phyloP scores from a whole-genome alignment of 2,888 invertebrate species.

The Ctenicera cuprea region DNA sequence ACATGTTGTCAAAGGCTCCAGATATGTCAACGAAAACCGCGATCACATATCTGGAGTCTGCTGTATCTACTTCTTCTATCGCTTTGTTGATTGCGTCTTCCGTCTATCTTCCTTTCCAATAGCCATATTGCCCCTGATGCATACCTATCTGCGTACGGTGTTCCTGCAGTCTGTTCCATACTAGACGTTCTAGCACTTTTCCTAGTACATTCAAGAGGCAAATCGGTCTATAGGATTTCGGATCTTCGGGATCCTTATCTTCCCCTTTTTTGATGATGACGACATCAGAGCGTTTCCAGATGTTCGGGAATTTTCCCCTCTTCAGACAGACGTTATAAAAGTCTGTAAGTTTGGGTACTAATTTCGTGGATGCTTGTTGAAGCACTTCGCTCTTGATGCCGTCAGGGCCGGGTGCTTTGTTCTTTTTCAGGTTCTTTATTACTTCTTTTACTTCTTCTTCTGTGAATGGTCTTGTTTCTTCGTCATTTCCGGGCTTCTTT shows the following conservation, averaged over 20 bases:
- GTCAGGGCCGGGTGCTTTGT: neutral
- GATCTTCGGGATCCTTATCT: neutral
- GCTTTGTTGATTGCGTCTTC: too few species aligned
- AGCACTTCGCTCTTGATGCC: too few species aligned
- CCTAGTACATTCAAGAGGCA: neutral
- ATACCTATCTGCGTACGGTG: neutral
- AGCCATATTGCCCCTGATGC: too few species aligned
- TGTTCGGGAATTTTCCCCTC: neutral
- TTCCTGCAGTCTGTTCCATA: neutral
- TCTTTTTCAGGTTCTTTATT: neutral
- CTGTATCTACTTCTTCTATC: neutral
- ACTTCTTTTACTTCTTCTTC: neutral
- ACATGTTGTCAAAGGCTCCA: too few species aligned
- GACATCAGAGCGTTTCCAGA: neutral
- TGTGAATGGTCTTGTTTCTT: neutral
- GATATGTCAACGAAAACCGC: too few species aligned
- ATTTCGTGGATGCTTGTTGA: neutral
- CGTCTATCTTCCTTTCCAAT: too few species aligned
- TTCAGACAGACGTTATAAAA: neutral
- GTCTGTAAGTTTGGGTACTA: neutral
- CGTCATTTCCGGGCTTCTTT: neutral
- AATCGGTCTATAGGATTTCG: constrained; percentile 1
- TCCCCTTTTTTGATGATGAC: neutral
- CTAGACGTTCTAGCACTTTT: neutral
- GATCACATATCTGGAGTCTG: too few species aligned